A percentile compares a stretch with the other conserved stretches of the same genome.
Evolutionary conservation across 2,113 vertebrate genomes (phyloP).

Genomic region (Sinocyclocheilus maitianheensis): DNA sequence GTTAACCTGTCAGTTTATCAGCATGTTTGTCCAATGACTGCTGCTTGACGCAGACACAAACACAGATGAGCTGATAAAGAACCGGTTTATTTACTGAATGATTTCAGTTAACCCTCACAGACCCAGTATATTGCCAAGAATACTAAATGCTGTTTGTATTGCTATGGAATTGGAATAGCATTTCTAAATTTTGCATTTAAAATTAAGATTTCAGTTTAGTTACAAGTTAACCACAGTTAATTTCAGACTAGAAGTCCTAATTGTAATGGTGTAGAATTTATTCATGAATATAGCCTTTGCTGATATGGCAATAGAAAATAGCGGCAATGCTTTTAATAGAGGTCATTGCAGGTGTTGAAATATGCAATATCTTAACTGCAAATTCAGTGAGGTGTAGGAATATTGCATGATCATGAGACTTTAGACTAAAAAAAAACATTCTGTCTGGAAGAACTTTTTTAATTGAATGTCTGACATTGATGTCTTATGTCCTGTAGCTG

Average conservation of each 20-base stretch:
- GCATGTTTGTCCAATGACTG: background rate
- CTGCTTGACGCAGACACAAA: background rate
- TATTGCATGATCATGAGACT: background rate
- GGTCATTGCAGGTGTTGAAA: background rate
- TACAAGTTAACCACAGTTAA: no score
- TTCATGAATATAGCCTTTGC: background rate
- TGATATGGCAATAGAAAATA: background rate
- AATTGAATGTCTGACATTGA: background rate
- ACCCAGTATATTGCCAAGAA: background rate
- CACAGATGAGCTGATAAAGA: background rate
- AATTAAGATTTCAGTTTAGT: no score
- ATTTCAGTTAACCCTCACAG: background rate
- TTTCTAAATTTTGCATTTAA: background rate
- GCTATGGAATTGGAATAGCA: no score
- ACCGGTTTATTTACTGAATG: background rate
- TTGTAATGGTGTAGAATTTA: no score
- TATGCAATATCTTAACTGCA: background rate
- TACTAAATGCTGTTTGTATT: no score
- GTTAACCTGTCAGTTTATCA: background rate
- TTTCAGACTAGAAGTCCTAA: no score
- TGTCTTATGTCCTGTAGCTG: conserved; percentile 75
- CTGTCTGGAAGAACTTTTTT: background rate
- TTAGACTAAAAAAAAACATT: background rate
- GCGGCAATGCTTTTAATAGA: background rate
- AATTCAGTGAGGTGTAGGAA: background rate